Evolutionary conservation across 2,888 invertebrate genomes (phyloP).

Genomic region (Hydrotaea cyrtoneurina): DNA sequence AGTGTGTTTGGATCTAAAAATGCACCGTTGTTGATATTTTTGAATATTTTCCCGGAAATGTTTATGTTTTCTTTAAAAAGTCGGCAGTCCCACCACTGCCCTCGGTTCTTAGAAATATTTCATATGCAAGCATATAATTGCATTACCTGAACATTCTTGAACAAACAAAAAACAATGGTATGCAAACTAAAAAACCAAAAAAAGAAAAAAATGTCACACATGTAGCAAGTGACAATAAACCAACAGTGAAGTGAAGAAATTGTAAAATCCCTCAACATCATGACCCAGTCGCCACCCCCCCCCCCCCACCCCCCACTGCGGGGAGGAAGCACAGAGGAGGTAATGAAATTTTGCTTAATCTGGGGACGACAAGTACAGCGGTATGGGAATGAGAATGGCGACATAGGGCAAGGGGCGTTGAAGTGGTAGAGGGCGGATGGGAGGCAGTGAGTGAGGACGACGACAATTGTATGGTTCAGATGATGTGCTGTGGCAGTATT

Average conservation of each 20-base stretch:
- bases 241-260: constrained; percentile 59
- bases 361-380: constrained; percentile 28
- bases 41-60: no score
- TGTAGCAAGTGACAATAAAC: constrained; percentile 64
- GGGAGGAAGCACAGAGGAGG: constrained; percentile 21
- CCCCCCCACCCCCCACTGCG: background rate
- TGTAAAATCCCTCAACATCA: constrained; percentile 57
- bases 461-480: constrained; percentile 52
- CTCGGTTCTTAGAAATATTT: no score
- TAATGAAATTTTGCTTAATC: constrained; percentile 62
- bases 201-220: constrained; percentile 51
- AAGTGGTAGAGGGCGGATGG: background rate
- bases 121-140: no score
- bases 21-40: no score
- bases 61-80: no score
- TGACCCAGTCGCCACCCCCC: no score
- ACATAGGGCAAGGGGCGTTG: background rate
- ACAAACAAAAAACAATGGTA: no score
- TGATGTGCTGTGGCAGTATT: constrained; percentile 65
- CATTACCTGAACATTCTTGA: no score
- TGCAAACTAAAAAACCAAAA: no score
- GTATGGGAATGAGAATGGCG: background rate
- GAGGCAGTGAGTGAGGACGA: background rate
- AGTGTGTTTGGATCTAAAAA: no score
- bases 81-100: no score